Base-by-base conservation (phyloP, 2,888 invertebrate species). In the Eretmocerus hayati region DNA sequence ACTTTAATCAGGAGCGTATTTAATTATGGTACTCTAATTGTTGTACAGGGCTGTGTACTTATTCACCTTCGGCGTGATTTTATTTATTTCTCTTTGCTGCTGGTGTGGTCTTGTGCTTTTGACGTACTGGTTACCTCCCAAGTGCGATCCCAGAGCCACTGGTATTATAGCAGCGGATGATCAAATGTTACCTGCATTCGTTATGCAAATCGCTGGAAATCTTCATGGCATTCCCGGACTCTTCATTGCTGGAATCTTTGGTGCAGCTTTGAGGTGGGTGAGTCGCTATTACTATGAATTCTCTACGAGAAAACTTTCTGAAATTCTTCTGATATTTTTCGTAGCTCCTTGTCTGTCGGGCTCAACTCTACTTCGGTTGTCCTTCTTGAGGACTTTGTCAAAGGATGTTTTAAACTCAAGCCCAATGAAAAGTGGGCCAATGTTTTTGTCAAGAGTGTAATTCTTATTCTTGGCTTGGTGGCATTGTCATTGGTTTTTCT, bases 181-280 rank as follows among this genome's bases (percentile, higher is more conserved):
- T 72, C 82, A 91, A 69, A 72, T 93, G 23, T 74, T 92, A 54
- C 91, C 91, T 0, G 78, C 89, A 37, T 91, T 85, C 68, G 90
- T 91, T 39, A 88, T 89, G 73, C 84, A 88, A 65, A 81, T 84
- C 23, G 79, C 89, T 19, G 80, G 80, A 5, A 73, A 79, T 56
- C 66, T 87, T 30, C 83, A 82, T 4, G 93, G 93, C 0, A 73
- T 94, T 40, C 81, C 90, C 0, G 93, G 93, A 0, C 78, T 93
- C 5, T 92, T 93, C 65, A 80, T 92, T 3, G 88, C 92, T 18
- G 88, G 90, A 13, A 84, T 94, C 4, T 92, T 92, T 67, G 91
- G 91, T 36, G 93, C 91, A 15, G 89, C 90, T 2, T 75, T 93
- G 42, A 89, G 88, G 84, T 83, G 62, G 8, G 21, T 37, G 9